A percentile compares a stretch with the other conserved stretches of the same genome.
These are phyloP conservation scores for Arvicanthis niloticus DNA, from an alignment of 2,113 vertebrate genomes.

Conservation along the genomic window DNA sequence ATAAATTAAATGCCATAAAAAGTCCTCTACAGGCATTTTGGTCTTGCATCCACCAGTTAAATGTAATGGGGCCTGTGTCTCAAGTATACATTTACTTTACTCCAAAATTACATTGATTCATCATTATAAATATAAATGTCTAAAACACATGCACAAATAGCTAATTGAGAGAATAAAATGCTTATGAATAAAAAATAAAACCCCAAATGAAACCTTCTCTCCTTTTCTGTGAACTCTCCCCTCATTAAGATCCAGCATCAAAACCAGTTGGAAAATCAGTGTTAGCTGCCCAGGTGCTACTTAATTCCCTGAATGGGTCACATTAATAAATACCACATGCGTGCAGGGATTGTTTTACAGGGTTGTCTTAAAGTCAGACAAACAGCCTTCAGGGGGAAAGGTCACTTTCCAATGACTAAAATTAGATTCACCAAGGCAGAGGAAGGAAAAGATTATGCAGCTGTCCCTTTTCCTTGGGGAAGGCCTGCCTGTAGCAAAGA, in stretches of 20 bases:
- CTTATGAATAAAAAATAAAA: conserved; percentile 22
- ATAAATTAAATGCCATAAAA: conserved; percentile 35
- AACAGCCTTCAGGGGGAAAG: conserved; percentile 67
- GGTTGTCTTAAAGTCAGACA: conserved; percentile 57
- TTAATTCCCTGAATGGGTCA: conserved; percentile 17
- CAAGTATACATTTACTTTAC: background rate
- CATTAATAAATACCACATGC: conserved; percentile 32
- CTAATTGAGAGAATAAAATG: background rate
- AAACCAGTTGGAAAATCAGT: background rate
- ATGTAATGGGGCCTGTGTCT: background rate
- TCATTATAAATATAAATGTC: background rate
- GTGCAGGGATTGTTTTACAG: conserved; percentile 56
- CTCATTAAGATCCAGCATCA: background rate
- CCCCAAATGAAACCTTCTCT: background rate
- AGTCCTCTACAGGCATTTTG: background rate
- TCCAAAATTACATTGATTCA: background rate
- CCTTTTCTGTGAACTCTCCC: background rate
- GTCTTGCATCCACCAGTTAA: background rate
- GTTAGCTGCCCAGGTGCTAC: background rate
- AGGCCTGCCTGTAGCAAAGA: conserved; percentile 23
- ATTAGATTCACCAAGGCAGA: conserved; percentile 67
- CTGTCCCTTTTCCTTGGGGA: conserved; percentile 51
- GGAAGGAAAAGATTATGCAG: conserved; percentile 55
- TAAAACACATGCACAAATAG: background rate
- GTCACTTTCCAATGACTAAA: conserved; percentile 58